phyloP scores from a whole-genome alignment of 2,888 invertebrate genomes.

The Keiferia lycopersicella region DNA sequence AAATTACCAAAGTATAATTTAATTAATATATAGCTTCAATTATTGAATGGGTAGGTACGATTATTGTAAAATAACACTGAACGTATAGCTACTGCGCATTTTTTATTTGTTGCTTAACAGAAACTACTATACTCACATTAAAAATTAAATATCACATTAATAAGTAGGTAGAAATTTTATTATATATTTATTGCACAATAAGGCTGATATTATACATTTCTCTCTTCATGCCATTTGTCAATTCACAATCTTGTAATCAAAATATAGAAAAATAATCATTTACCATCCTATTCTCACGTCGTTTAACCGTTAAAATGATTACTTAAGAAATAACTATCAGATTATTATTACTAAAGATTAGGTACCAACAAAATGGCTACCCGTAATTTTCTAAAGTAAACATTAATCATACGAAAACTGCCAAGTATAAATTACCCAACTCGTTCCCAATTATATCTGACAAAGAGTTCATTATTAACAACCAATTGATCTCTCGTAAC shows the following conservation, averaged over 20 bases:
- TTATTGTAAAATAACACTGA: too few relatives aligned
- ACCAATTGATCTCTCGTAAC: constrained; percentile 59
- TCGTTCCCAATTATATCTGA: constrained; percentile 58
- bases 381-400: constrained; percentile 56
- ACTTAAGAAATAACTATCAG: constrained; percentile 27
- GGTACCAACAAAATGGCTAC: constrained; percentile 50
- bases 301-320: constrained; percentile 31
- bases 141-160: neutral
- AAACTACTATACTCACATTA: too few relatives aligned
- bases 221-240: neutral
- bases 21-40: too few relatives aligned
- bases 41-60: too few relatives aligned
- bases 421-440: constrained; percentile 51
- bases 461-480: constrained; percentile 59
- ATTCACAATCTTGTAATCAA: constrained; percentile 8
- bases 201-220: neutral
- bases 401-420: constrained; percentile 57
- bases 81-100: too few relatives aligned
- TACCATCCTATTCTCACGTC: constrained; percentile 18
- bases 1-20: too few relatives aligned
- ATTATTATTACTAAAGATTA: constrained; percentile 32
- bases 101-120: too few relatives aligned
- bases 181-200: too few relatives aligned
- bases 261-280: constrained; percentile 1
- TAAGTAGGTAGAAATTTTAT: too few relatives aligned